Percentiles rank a stretch among this genome's conserved stretches.
Evolutionary conservation across 2,888 invertebrate species (phyloP).

Genomic region (Noctua janthe): DNA sequence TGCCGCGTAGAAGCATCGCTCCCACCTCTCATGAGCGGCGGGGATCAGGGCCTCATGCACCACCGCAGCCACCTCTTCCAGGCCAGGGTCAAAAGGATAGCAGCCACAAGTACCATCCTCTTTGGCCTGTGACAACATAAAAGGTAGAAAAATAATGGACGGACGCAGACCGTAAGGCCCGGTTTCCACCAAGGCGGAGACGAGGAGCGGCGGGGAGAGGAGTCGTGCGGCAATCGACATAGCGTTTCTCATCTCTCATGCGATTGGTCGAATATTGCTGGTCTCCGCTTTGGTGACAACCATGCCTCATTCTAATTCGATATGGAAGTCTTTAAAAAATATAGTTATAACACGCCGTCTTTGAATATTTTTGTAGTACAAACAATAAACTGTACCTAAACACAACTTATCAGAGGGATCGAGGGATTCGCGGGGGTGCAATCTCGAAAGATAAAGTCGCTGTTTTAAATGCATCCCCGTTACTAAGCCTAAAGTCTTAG

Average conservation of each 20-base stretch:
- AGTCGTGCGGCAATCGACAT: neutral
- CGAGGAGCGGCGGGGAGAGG: neutral
- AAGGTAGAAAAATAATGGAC: neutral
- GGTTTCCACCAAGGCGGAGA: neutral
- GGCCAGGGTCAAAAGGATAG: conserved; percentile 85
- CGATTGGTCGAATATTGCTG: neutral
- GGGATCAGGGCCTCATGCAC: conserved; percentile 80
- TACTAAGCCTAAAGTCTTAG: too few species aligned
- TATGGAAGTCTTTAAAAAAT: neutral
- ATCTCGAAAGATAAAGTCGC: too few species aligned
- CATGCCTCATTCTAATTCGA: neutral
- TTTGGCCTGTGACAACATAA: conserved; percentile 75
- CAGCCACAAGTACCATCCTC: conserved; percentile 86
- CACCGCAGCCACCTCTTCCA: conserved; percentile 79
- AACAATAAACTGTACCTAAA: too few species aligned
- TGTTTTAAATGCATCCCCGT: too few species aligned
- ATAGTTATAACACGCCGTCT: neutral
- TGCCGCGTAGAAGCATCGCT: conserved; percentile 84
- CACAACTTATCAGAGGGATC: too few species aligned
- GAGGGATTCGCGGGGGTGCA: too few species aligned
- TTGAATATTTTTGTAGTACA: too few species aligned
- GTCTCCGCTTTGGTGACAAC: neutral
- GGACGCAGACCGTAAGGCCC: neutral
- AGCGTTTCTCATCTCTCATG: neutral
- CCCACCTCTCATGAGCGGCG: conserved; percentile 84